A percentile compares a stretch with the other conserved stretches of the same genome.
phyloP scores from a whole-genome alignment of 2,113 vertebrate genomes.

The Stigmatopora argus region DNA sequence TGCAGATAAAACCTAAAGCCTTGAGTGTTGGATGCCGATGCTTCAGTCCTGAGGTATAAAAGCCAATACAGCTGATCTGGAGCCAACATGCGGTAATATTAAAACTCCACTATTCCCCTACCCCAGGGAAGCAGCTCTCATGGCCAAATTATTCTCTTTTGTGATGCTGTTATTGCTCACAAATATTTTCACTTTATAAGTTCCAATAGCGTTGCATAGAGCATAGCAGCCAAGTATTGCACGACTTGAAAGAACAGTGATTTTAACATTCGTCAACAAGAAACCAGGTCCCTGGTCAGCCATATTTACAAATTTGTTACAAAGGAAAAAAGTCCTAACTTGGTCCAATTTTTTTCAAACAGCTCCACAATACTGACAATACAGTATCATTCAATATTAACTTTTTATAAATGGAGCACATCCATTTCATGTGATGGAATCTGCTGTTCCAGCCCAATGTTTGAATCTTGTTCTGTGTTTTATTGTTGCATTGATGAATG shows the following conservation, averaged over 20 bases:
- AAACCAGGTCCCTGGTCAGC: background rate
- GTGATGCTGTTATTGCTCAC: conserved; percentile 37
- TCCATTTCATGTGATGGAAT: conserved; percentile 41
- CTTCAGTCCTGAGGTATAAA: conserved; percentile 27
- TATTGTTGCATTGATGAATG: conserved; percentile 48
- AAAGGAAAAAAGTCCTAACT: background rate
- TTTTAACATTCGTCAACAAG: background rate
- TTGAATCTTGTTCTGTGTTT: conserved; percentile 46
- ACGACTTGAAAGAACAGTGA: background rate
- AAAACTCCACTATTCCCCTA: conserved; percentile 41
- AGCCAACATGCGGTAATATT: conserved; percentile 48
- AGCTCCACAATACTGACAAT: conserved; percentile 8
- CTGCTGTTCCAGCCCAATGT: conserved; percentile 25
- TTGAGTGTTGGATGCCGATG: conserved; percentile 30
- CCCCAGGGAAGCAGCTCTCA: conserved; percentile 28
- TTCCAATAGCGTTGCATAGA: conserved; percentile 15
- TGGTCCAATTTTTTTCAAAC: conserved; percentile 10
- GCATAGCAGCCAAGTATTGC: conserved; percentile 7
- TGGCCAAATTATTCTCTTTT: conserved; percentile 34
- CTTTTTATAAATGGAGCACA: conserved; percentile 19
- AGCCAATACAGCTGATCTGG: conserved; percentile 35
- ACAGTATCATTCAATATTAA: conserved; percentile 14
- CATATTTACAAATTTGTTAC: background rate
- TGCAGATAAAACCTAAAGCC: conserved; percentile 21
- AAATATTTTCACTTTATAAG: conserved; percentile 17